phyloP scores from a whole-genome alignment of 2,113 vertebrate genomes.

The Microcebus lehilahytsara region DNA sequence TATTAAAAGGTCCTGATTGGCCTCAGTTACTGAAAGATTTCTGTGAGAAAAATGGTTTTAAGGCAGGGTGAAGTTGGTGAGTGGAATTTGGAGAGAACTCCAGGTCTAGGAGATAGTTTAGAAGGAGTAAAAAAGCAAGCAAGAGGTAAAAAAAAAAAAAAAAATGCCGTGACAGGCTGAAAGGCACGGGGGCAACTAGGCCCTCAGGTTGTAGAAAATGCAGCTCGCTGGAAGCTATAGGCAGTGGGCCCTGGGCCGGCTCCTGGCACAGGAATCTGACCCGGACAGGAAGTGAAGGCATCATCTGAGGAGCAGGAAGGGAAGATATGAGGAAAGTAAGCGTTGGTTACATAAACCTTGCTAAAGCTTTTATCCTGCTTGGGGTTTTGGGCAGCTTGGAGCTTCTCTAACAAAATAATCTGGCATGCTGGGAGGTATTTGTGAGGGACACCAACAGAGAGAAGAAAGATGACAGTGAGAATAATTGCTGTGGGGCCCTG shows the following conservation, averaged over 20 bases:
- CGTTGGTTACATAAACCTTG: not conserved
- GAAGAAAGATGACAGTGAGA: not conserved
- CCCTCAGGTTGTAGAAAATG: constrained; percentile 23
- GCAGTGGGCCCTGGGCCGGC: not conserved
- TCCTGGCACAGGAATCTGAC: not conserved
- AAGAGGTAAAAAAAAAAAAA: not conserved
- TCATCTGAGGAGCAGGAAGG: not conserved
- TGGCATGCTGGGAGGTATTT: not conserved
- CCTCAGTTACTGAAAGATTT: not conserved
- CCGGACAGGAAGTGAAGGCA: constrained; percentile 46
- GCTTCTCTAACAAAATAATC: not conserved
- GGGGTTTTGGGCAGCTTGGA: not conserved
- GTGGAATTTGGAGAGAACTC: not conserved
- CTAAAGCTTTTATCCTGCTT: not conserved
- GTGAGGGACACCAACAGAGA: not conserved
- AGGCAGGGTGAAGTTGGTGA: not conserved
- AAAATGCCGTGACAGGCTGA: not conserved
- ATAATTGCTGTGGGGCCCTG: not conserved
- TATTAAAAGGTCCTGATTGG: not conserved
- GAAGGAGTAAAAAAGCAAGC: not conserved
- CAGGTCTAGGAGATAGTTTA: not conserved
- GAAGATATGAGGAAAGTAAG: not conserved
- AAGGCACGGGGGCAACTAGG: not conserved
- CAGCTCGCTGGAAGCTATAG: not conserved
- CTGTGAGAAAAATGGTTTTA: not conserved